Base-by-base conservation (phyloP, 2,797 vertebrate species). In the Pempheris klunzingeri region DNA sequence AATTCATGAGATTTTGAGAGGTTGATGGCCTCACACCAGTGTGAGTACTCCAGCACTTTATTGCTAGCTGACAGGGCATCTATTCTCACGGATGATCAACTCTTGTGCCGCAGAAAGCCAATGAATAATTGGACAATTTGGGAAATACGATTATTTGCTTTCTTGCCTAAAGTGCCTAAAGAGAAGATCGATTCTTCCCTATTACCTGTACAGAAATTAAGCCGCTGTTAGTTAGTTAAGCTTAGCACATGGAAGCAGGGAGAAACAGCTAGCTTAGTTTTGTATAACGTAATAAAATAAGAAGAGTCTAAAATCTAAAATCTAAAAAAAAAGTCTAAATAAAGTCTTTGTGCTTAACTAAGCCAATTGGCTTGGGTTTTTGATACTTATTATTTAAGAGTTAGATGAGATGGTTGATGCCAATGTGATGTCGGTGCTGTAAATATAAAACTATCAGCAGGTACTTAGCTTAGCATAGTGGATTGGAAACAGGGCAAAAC, bases 1-100 rank as follows among this genome's bases (percentile, higher is more conserved):
- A 71, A 87, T 86, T 80, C n/a, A 59, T 57, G 65, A 81, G 38
- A 64, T 72, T 64, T 72, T 47, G 55, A 84, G 71, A 60, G 34
- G 44, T 65, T 78, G 24, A 69, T 41, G 63, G 50, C 28, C 64
- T 77, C 60, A 62, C 26, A 62, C 22, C 2, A 61, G 10, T 15
- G 2, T 63, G 24, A 61, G 7, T 39, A 39, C 54, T 49, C 0
- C 12, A 11, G 14, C 17, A 11, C 36, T 78, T 66, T 32, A 30
- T 59, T 62, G 32, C 47, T 39, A 9, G 22, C 52, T 59, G 74
- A 73, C 43, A 28, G 43, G 22, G 6, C 22, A 14, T 65, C 53
- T 47, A 15, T 77, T 62, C 66, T 18, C 18, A 53, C 22, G 10
- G 7, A 53, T 3, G 34, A 49, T 77, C 61, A 44, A 46, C 20